phyloP scores from a whole-genome alignment of 2,888 invertebrate species.

The Dicycla oo region DNA sequence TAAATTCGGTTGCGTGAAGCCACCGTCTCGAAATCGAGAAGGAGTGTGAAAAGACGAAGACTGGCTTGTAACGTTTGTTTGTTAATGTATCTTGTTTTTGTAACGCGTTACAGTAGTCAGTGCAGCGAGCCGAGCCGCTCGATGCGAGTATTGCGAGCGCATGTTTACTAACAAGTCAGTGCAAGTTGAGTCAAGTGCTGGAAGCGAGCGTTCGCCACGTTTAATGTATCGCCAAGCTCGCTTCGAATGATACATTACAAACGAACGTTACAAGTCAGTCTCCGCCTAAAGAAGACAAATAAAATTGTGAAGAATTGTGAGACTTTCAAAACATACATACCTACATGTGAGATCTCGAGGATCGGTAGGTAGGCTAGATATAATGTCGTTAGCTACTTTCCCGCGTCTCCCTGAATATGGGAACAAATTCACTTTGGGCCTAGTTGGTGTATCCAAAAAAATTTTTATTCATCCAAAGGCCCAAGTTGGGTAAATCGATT shows the following conservation, averaged over 20 bases:
- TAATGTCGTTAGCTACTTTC: conserved; percentile 49
- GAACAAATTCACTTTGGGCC: conserved; percentile 36
- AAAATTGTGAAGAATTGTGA: conserved; percentile 35
- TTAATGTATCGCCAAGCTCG: too few species aligned
- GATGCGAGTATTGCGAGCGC: too few species aligned
- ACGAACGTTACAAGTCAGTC: too few species aligned
- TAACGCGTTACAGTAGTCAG: too few species aligned
- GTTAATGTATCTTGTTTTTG: too few species aligned
- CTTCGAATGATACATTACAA: too few species aligned
- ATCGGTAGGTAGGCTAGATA: conserved; percentile 49
- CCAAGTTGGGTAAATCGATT: conserved; percentile 63
- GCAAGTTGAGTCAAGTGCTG: too few species aligned
- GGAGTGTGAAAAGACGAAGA: neutral
- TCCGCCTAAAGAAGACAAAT: conserved; percentile 32
- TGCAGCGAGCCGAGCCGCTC: too few species aligned
- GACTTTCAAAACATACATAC: conserved; percentile 45
- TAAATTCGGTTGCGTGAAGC: conserved; percentile 22
- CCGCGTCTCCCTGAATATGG: conserved; percentile 21
- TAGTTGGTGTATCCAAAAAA: conserved; percentile 25
- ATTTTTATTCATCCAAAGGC: conserved; percentile 44
- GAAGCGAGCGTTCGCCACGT: too few species aligned
- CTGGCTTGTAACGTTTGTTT: too few species aligned
- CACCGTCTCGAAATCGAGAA: conserved; percentile 13
- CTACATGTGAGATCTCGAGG: conserved; percentile 39
- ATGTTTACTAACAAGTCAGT: too few species aligned